Percentiles rank a stretch among this genome's conserved stretches.
Evolutionary conservation across 2,888 invertebrate genomes (phyloP).

Genomic region (Oxytorus armatus): DNA sequence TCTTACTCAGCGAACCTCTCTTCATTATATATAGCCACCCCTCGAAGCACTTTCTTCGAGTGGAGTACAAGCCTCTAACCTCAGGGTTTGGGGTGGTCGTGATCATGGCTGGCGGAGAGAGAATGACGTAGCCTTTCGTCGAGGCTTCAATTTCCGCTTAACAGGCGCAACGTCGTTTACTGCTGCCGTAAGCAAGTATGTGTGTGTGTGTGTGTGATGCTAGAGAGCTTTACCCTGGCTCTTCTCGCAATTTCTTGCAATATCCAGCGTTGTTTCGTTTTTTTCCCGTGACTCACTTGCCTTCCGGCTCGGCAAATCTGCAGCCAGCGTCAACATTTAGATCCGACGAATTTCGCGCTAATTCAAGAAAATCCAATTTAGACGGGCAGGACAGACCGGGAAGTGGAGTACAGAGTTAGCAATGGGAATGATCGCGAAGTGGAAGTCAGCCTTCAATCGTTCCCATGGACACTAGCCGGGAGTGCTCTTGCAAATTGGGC

Average conservation of each 20-base stretch:
- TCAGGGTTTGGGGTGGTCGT: background rate
- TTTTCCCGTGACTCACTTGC: background rate
- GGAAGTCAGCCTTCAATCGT: background rate
- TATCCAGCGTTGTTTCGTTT: background rate
- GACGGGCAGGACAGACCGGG: background rate
- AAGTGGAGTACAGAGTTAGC: background rate
- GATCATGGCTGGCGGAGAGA: background rate
- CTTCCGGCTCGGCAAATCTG: background rate
- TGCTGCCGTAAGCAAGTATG: slow-evolving; percentile 63
- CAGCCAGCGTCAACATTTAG: slow-evolving; percentile 4
- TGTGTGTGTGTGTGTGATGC: too few species aligned
- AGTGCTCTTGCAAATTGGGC: background rate
- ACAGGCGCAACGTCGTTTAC: slow-evolving; percentile 56
- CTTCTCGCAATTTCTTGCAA: slow-evolving; percentile 18
- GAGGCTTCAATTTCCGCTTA: slow-evolving; percentile 64
- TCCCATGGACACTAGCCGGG: background rate
- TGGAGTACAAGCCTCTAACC: slow-evolving; percentile 46
- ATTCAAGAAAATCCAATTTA: slow-evolving; percentile 28
- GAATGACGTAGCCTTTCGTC: slow-evolving; percentile 29
- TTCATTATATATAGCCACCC: slow-evolving; percentile 19
- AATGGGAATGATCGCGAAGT: background rate
- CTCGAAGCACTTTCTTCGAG: slow-evolving; percentile 49
- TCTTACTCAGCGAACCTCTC: too few species aligned
- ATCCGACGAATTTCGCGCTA: slow-evolving; percentile 39
- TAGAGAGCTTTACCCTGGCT: background rate